Percentiles rank a stretch among this genome's conserved stretches.
phyloP scores from a whole-genome alignment of 2,113 vertebrate genomes.

The Sitta europaea region DNA sequence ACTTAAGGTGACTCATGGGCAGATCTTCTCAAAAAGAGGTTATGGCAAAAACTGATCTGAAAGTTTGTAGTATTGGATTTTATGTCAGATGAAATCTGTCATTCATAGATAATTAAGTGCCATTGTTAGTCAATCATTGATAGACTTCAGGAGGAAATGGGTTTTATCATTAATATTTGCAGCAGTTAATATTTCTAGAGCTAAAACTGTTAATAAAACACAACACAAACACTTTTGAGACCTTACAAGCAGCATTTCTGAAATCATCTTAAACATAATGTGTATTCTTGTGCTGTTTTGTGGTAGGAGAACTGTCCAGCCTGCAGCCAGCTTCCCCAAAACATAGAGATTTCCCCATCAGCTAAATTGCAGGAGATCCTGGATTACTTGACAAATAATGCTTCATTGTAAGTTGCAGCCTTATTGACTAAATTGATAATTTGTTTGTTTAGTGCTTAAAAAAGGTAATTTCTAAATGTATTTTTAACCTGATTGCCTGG shows the following conservation, averaged over 20 bases:
- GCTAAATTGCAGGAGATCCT: slow-evolving; percentile 91
- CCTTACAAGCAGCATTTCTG: neutral
- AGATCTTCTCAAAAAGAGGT: neutral
- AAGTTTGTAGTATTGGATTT: neutral
- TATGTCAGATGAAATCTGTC: neutral
- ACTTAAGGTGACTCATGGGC: neutral
- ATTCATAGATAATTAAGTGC: neutral
- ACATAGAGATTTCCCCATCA: slow-evolving; percentile 86
- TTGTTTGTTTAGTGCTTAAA: neutral
- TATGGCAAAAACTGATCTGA: neutral
- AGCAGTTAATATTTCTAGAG: neutral
- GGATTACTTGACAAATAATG: slow-evolving; percentile 88
- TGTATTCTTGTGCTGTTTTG: neutral
- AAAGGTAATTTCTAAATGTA: neutral
- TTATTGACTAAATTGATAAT: neutral
- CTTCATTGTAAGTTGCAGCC: slow-evolving; percentile 83
- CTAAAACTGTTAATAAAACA: neutral
- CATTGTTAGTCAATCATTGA: neutral
- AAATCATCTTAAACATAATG: neutral
- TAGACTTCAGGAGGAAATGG: neutral
- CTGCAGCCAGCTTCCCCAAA: slow-evolving; percentile 93
- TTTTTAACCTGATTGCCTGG: neutral
- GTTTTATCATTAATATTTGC: neutral
- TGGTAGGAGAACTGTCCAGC: slow-evolving; percentile 88
- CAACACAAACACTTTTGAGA: neutral